These are phyloP conservation scores for Nesoenas mayeri DNA, from an alignment of 2,113 vertebrate genomes.

Conservation along the genomic window DNA sequence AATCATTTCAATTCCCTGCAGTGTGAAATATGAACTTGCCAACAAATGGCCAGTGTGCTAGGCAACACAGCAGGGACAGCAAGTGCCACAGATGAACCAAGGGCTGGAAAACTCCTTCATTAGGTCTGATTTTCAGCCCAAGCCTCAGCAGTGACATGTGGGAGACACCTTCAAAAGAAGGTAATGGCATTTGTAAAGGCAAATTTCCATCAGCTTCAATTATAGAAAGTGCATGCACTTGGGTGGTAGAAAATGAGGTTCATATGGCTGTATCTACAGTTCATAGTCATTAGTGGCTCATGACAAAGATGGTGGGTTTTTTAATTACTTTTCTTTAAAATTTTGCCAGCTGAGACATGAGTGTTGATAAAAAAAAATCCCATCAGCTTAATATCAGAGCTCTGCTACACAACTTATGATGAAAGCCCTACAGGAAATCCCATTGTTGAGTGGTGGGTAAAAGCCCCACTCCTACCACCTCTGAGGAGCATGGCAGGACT, in stretches of 20 bases:
- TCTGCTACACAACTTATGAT: background rate
- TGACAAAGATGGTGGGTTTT: background rate
- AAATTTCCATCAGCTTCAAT: background rate
- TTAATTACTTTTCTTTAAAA: background rate
- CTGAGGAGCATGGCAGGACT: background rate
- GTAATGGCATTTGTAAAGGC: background rate
- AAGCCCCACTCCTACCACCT: background rate
- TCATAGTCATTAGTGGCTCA: background rate
- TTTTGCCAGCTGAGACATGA: accelerated
- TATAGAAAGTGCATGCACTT: background rate
- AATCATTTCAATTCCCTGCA: slow-evolving; percentile 76
- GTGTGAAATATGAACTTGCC: slow-evolving; percentile 80
- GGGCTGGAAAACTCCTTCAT: slow-evolving; percentile 64
- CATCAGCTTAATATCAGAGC: background rate
- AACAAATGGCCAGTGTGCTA: slow-evolving; percentile 73
- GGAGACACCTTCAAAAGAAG: background rate
- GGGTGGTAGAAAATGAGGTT: background rate
- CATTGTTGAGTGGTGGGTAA: background rate
- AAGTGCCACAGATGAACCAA: slow-evolving; percentile 70
- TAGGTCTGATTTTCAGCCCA: slow-evolving; percentile 45
- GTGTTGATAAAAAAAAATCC: background rate
- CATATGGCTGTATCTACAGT: background rate
- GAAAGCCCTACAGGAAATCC: background rate
- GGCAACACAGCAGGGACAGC: slow-evolving; percentile 59
- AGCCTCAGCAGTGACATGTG: background rate